These are phyloP conservation scores for Erynnis tages DNA, from an alignment of 2,888 invertebrate genomes.

Conservation along the genomic window DNA sequence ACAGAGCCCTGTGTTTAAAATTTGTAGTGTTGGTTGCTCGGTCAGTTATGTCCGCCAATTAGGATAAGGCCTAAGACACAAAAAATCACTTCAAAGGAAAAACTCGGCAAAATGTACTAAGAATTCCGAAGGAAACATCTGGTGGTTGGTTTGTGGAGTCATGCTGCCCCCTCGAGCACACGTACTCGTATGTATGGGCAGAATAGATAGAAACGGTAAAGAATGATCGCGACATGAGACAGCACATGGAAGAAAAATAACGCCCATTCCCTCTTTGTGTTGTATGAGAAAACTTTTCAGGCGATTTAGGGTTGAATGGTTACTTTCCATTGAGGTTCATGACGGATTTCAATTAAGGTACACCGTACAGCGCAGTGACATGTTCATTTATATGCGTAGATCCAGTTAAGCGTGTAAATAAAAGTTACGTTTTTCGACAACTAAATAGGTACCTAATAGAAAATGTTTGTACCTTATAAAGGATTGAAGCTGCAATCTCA, in stretches of 20 bases:
- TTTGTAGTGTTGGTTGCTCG: too few species aligned
- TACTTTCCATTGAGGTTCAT: background rate
- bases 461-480: too few species aligned
- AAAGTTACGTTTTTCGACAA: too few species aligned
- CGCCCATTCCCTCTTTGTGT: conserved; percentile 45
- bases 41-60: too few species aligned
- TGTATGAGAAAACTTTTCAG: conserved; percentile 46
- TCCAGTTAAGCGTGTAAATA: too few species aligned
- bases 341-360: background rate
- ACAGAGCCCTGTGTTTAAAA: too few species aligned
- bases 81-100: conserved; percentile 7
- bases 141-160: conserved; percentile 38
- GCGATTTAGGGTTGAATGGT: conserved; percentile 58
- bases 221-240: conserved; percentile 75
- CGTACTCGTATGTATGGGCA: conserved; percentile 39
- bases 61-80: too few species aligned
- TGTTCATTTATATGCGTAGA: conserved; percentile 3
- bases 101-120: conserved; percentile 14
- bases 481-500: too few species aligned
- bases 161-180: conserved; percentile 34
- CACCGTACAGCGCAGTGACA: background rate
- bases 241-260: conserved; percentile 65
- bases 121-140: conserved; percentile 33
- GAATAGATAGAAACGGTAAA: conserved; percentile 67
- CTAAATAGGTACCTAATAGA: too few species aligned